A percentile compares a stretch with the other conserved stretches of the same genome.
Evolutionary conservation across 1,140 invertebrate genomes (phyloP).

Genomic region (Drosophila repletoides): DNA sequence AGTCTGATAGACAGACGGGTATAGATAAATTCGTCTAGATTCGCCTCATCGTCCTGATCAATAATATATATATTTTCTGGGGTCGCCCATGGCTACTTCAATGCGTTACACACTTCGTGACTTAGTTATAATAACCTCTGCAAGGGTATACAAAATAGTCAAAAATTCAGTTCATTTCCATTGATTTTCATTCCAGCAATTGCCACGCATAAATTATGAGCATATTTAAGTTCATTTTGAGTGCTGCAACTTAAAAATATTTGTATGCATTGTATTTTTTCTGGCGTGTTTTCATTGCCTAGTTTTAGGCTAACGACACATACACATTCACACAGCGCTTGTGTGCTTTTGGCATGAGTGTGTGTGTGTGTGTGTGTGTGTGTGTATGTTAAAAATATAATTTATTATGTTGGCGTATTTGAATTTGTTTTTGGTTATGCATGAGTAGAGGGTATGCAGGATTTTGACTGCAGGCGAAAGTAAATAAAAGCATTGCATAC

Average conservation of each 20-base stretch:
- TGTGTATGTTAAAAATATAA: constrained; percentile 42
- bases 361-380: constrained; percentile 28
- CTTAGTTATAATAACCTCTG: no score
- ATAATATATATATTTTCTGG: no score
- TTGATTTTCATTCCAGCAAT: constrained; percentile 26
- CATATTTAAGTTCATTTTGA: constrained; percentile 35
- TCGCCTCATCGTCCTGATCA: no score
- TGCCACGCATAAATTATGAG: constrained; percentile 49
- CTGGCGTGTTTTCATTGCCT: constrained; percentile 7
- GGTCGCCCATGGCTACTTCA: no score
- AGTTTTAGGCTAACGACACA: not conserved
- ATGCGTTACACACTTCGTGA: no score
- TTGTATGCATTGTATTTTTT: constrained; percentile 57
- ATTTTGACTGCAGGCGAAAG: not conserved
- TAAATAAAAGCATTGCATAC: constrained; percentile 11
- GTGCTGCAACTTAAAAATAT: constrained; percentile 40
- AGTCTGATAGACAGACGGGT: no score
- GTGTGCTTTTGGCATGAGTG: constrained; percentile 26
- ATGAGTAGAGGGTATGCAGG: not conserved
- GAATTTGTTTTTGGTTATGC: constrained; percentile 32
- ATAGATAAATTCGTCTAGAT: no score
- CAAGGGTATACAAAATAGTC: no score
- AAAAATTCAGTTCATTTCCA: no score
- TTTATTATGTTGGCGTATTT: constrained; percentile 53
- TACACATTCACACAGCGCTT: not conserved